Base-by-base conservation (phyloP, 1,140 invertebrate genomes). In the Nephila pilipes region DNA sequence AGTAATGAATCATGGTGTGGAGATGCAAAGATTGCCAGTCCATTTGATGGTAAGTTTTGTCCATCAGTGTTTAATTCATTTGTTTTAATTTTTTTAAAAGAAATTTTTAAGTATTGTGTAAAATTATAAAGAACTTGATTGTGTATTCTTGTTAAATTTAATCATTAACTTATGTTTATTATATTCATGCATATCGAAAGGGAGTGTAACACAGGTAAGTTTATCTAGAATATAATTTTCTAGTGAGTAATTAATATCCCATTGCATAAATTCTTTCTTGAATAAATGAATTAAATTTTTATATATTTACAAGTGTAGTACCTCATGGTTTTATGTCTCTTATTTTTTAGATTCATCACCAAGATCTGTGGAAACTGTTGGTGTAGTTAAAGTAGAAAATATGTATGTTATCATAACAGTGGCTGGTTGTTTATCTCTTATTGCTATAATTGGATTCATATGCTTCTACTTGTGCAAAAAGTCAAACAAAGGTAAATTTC, bases 381-480 rank as follows among this genome's bases (percentile, higher is more conserved):
- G 97, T 0, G 90, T 89, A 75, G 95, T 98, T 38, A 96, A 97
- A 16, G 97, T 97, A 14, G 97, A 98, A 94, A 96, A 98, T 1
- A 96, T 98, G 0, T 97, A 98, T 95, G 96, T 97, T 55, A 97
- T 97, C n/a, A 95, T 65, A 38, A 65, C 92, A 20, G 32, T 90
- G 36, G 92, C 94, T 57, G 90, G 91, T 14, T 32, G n/a, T 54
- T 1, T 93, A 12, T 55, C 83, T 10, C 22, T 94, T 29, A 4
- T 90, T 5, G 83, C 58, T 69, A 54, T 94, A 16, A 58, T 98
- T 6, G 95, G 98, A 38, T 96, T 98, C 90, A 96, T 98, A 93
- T 98, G 98, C 96, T 98, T 98, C 95, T 97, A 97, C 87, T 98
- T 98, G 95, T 97, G 97, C 94, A 90, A 93, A n/a, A 96, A 97